These are phyloP conservation scores for Drosophila leonis DNA, from an alignment of 2,888 invertebrate species.

Conservation along the genomic window DNA sequence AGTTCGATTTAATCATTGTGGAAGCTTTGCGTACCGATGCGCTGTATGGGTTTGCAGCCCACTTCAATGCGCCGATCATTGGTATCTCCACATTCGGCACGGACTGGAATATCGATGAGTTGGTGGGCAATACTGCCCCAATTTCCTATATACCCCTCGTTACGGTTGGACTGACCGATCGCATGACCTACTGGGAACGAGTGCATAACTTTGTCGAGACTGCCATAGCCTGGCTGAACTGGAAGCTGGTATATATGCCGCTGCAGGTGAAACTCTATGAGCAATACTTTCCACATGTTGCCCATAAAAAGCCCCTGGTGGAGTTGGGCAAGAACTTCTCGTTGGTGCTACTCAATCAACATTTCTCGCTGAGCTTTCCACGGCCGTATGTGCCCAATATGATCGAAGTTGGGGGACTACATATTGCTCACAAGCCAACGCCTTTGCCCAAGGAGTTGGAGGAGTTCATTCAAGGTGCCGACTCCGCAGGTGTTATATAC, in stretches of 20 bases:
- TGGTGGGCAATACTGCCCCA: constrained; percentile 80
- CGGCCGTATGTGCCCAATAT: constrained; percentile 84
- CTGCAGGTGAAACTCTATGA: constrained; percentile 54
- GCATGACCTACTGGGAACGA: constrained; percentile 83
- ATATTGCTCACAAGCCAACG: constrained; percentile 74
- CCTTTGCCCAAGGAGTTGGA: constrained; percentile 82
- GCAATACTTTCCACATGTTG: constrained; percentile 62
- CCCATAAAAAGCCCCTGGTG: constrained; percentile 52
- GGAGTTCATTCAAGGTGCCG: constrained; percentile 84
- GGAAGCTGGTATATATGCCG: constrained; percentile 68
- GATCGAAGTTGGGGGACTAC: constrained; percentile 84
- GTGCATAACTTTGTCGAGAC: constrained; percentile 73
- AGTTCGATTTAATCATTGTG: constrained; percentile 82
- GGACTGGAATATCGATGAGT: constrained; percentile 75
- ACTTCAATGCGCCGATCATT: constrained; percentile 81
- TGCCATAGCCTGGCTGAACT: constrained; percentile 66
- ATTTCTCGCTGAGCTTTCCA: constrained; percentile 79
- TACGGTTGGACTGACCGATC: constrained; percentile 74
- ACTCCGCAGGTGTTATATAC: constrained; percentile 85
- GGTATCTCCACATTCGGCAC: constrained; percentile 76
- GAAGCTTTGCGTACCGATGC: constrained; percentile 82
- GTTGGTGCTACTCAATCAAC: constrained; percentile 82
- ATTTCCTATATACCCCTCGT: constrained; percentile 77
- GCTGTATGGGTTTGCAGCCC: constrained; percentile 78
- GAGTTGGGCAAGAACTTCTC: constrained; percentile 75